Evolutionary conservation across 2,113 vertebrate genomes (phyloP).

Genomic region (Malaclemys terrapin): DNA sequence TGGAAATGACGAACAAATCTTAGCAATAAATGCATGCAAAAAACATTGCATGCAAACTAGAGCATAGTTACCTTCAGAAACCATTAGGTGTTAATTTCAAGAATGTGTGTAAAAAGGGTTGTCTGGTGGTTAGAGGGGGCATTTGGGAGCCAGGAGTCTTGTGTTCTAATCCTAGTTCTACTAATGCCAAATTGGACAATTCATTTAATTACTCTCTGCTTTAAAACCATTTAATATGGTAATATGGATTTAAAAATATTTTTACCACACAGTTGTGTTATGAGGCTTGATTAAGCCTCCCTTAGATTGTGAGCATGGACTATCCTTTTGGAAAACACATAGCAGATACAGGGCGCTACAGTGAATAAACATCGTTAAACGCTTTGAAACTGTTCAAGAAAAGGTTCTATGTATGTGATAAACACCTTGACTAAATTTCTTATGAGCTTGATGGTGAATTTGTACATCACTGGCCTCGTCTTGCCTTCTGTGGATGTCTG

Average conservation of each 20-base stretch:
- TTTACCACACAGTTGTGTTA: neutral
- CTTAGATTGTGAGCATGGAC: neutral
- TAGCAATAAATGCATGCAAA: neutral
- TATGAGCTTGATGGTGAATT: neutral
- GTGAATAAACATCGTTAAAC: neutral
- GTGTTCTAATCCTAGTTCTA: neutral
- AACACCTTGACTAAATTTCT: neutral
- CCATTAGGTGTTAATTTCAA: neutral
- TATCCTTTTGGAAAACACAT: neutral
- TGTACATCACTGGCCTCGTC: neutral
- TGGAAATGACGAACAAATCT: neutral
- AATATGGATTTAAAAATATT: neutral
- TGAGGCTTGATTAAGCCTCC: neutral
- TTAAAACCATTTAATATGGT: neutral
- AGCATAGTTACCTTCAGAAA: neutral
- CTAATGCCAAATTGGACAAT: neutral
- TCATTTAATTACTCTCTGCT: neutral
- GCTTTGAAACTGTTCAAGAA: neutral
- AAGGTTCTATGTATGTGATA: neutral
- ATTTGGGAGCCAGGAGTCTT: rapidly evolving
- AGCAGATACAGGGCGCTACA: neutral
- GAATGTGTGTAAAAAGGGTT: neutral
- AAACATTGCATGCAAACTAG: neutral
- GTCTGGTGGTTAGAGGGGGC: neutral
- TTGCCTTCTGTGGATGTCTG: neutral